These are phyloP conservation scores for Dicrostonyx torquatus DNA, from an alignment of 2,797 vertebrate species.

Conservation along the genomic window DNA sequence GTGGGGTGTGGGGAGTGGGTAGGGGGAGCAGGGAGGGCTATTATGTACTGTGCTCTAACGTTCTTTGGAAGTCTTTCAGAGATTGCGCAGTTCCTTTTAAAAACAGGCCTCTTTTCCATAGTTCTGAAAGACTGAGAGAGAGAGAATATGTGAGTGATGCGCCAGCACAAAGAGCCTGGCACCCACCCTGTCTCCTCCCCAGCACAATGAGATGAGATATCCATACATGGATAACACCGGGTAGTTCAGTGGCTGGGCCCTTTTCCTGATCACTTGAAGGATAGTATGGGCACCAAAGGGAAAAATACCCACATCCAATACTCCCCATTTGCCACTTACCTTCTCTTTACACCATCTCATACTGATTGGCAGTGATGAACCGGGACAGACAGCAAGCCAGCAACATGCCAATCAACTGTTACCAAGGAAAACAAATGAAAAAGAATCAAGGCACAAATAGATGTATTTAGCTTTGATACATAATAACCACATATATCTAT, in stretches of 20 bases:
- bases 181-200: neutral
- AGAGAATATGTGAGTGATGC: constrained; percentile 71
- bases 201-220: constrained; percentile 36
- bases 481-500: neutral
- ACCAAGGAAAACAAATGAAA: constrained; percentile 63
- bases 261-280: neutral
- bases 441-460: neutral
- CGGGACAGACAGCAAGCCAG: constrained; percentile 96
- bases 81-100: constrained; percentile 84
- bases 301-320: neutral
- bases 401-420: constrained; percentile 94
- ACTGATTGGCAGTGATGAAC: constrained; percentile 97
- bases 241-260: neutral
- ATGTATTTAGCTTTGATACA: neutral
- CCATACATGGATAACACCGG: neutral
- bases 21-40: constrained; percentile 64
- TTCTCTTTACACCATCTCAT: constrained; percentile 97
- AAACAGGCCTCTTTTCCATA: constrained; percentile 79
- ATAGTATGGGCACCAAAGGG: neutral
- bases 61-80: constrained; percentile 87
- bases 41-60: constrained; percentile 87
- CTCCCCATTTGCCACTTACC: constrained; percentile 82
- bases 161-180: constrained; percentile 72
- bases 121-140: constrained; percentile 81
- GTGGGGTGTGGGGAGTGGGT: neutral